Conservation (phyloP, 2,888 invertebrate genomes). For the Pseudococcus jackbeardsleyi region DNA sequence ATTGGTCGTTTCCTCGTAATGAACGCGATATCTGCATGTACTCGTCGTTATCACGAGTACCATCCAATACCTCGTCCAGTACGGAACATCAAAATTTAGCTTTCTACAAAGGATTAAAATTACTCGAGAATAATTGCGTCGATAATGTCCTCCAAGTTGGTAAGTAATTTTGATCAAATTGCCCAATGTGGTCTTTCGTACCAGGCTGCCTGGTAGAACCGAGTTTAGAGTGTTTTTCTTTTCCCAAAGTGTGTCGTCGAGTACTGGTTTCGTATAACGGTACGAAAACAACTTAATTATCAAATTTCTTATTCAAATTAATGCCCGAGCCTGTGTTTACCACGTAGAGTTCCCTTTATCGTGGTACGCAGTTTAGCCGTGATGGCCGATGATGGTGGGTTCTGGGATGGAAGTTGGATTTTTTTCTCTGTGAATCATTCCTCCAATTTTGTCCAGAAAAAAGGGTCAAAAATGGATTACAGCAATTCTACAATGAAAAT, state of each 20-base stretch:
- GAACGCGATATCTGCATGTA: conserved; percentile 92
- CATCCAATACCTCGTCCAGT: conserved; percentile 71
- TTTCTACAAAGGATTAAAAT: conserved; percentile 87
- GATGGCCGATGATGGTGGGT: neutral
- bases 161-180: conserved; percentile 72
- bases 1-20: conserved; percentile 90
- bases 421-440: neutral
- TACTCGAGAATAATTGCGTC: conserved; percentile 85
- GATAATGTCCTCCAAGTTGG: conserved; percentile 91
- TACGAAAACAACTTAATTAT: conserved; percentile 57
- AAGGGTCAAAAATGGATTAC: no score
- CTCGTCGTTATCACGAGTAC: conserved; percentile 79
- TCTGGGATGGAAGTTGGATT: neutral
- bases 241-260: conserved; percentile 41
- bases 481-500: no score
- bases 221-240: neutral
- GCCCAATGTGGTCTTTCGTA: neutral
- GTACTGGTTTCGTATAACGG: conserved; percentile 55
- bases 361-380: neutral
- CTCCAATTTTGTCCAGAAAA: no score
- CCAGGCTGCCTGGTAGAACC: neutral
- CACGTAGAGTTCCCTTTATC: conserved; percentile 23
- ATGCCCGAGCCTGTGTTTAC: conserved; percentile 40
- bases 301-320: conserved; percentile 57
- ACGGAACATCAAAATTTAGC: conserved; percentile 85